phyloP scores from a whole-genome alignment of 2,113 vertebrate species.

The Sigmodon hispidus region DNA sequence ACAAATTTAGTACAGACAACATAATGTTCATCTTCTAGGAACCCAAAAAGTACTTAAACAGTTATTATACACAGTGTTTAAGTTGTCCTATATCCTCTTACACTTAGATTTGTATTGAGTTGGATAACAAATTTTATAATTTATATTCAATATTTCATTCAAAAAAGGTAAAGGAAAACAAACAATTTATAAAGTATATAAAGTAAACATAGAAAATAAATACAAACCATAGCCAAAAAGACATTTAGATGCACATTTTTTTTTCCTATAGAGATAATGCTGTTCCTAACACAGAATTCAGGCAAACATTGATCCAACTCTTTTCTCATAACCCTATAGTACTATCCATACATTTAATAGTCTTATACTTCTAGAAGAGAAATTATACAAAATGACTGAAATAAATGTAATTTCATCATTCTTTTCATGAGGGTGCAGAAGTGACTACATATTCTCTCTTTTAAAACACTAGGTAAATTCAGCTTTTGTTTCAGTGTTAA shows the following conservation, averaged over 20 bases:
- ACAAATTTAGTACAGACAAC: not conserved
- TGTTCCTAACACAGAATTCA: not conserved
- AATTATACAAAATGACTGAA: not conserved
- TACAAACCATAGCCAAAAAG: not conserved
- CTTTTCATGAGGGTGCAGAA: not conserved
- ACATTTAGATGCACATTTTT: not conserved
- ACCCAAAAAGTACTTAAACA: not conserved
- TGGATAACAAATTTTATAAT: not conserved
- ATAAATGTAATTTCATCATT: not conserved
- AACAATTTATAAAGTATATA: not conserved
- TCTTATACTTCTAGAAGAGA: not conserved
- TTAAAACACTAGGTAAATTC: not conserved
- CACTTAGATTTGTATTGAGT: not conserved
- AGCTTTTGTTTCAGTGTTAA: not conserved
- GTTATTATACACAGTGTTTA: not conserved
- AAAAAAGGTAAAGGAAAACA: not conserved
- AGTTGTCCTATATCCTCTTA: not conserved
- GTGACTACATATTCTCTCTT: not conserved
- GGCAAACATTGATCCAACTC: not conserved
- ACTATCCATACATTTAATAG: not conserved
- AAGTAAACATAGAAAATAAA: not conserved
- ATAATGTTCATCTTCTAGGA: not conserved
- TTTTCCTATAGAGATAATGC: not conserved
- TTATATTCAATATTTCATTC: not conserved
- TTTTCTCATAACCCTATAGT: not conserved